phyloP scores from a whole-genome alignment of 2,888 invertebrate genomes.

The Coecobrya sp. region DNA sequence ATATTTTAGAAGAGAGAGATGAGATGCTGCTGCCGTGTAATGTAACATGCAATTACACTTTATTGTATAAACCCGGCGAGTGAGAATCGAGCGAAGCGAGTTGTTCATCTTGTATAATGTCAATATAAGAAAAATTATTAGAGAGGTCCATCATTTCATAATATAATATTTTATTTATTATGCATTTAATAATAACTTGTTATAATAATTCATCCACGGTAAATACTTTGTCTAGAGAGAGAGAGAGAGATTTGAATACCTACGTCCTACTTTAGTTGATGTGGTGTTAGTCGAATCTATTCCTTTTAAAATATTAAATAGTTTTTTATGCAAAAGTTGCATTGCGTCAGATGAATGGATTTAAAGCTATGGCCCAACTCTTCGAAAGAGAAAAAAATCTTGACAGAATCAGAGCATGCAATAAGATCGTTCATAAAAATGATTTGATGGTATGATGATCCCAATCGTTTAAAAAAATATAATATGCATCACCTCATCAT shows the following conservation, averaged over 20 bases:
- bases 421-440: constrained; percentile 41
- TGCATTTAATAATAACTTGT: constrained; percentile 57
- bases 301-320: constrained; percentile 65
- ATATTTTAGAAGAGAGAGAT: constrained; percentile 1
- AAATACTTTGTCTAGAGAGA: constrained; percentile 70
- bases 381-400: constrained; percentile 35
- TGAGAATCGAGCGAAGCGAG: background rate
- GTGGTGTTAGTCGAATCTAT: background rate
- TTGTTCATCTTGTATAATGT: background rate
- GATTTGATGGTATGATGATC: constrained; percentile 60
- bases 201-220: constrained; percentile 73
- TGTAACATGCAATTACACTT: constrained; percentile 62
- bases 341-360: constrained; percentile 53
- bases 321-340: constrained; percentile 35
- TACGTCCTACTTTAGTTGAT: constrained; percentile 3
- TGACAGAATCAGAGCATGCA: constrained; percentile 74
- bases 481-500: background rate
- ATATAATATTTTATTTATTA: constrained; percentile 63
- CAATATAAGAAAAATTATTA: constrained; percentile 55
- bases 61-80: constrained; percentile 33
- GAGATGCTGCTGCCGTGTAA: constrained; percentile 16
- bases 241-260: background rate
- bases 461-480: background rate
- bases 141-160: constrained; percentile 26
- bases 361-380: constrained; percentile 60